phyloP scores from a whole-genome alignment of 2,888 invertebrate species.

The Adelphocoris suturalis region DNA sequence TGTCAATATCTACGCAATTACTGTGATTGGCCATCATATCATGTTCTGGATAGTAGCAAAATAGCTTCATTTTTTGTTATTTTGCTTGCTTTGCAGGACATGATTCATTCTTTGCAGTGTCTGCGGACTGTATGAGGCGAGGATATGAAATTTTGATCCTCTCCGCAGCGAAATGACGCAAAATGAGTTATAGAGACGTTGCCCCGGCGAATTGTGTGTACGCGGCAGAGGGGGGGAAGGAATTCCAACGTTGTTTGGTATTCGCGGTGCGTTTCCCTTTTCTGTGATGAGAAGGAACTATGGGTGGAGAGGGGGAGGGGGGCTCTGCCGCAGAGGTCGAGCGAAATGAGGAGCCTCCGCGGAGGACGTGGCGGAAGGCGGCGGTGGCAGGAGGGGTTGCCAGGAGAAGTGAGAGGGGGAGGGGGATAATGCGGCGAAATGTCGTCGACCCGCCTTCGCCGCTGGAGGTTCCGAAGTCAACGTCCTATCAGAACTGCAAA shows the following conservation, averaged over 20 bases:
- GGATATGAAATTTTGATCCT: background rate
- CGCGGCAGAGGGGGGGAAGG: background rate
- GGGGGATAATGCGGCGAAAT: conserved; percentile 34
- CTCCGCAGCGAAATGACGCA: background rate
- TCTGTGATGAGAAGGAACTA: background rate
- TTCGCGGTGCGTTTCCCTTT: conserved; percentile 18
- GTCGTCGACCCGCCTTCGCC: conserved; percentile 23
- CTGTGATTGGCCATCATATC: too few species aligned
- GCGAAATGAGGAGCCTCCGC: background rate
- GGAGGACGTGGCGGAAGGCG: background rate
- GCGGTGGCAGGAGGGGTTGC: background rate
- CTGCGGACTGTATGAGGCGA: too few species aligned
- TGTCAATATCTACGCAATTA: too few species aligned
- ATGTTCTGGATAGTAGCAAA: too few species aligned
- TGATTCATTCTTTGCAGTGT: too few species aligned
- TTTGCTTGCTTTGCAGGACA: too few species aligned
- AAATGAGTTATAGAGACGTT: background rate
- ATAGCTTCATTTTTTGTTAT: too few species aligned
- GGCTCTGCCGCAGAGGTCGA: background rate
- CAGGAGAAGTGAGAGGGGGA: background rate
- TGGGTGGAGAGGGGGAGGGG: background rate
- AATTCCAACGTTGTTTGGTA: conserved; percentile 11
- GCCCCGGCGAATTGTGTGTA: background rate
- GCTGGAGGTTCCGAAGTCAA: conserved; percentile 20
- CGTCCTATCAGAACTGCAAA: background rate